These are phyloP conservation scores for Grammomys dolichurus DNA, from an alignment of 2,113 vertebrate genomes.

Conservation along the genomic window DNA sequence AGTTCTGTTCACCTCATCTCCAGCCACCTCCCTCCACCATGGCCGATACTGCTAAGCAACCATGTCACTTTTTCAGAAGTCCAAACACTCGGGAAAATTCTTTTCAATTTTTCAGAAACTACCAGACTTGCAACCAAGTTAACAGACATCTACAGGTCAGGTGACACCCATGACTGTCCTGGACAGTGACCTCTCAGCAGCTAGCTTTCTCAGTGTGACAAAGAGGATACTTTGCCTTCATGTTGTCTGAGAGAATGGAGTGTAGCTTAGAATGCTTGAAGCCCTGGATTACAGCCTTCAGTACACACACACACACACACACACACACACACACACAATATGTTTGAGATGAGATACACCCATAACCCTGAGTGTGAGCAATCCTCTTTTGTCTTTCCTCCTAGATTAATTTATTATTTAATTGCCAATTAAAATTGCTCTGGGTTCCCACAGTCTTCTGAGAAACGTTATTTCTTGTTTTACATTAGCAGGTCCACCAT, in stretches of 20 bases:
- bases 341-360: neutral
- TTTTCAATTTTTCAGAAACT: conserved; percentile 13
- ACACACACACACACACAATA: neutral
- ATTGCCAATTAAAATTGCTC: neutral
- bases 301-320: neutral
- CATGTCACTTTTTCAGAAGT: neutral
- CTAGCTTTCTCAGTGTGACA: neutral
- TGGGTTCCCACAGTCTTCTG: neutral
- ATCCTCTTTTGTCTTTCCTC: neutral
- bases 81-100: neutral
- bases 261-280: neutral
- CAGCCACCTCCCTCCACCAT: neutral
- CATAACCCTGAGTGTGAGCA: neutral
- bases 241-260: neutral
- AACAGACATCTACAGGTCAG: neutral
- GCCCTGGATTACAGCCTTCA: neutral
- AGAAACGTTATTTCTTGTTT: neutral
- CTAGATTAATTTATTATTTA: neutral
- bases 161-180: neutral
- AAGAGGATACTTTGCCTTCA: neutral
- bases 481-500: neutral
- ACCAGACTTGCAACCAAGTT: neutral
- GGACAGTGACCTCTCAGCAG: neutral
- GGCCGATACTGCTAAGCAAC: neutral
- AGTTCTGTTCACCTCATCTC: neutral